phyloP scores from a whole-genome alignment of 2,888 invertebrate species.

The Agrotis segetum region DNA sequence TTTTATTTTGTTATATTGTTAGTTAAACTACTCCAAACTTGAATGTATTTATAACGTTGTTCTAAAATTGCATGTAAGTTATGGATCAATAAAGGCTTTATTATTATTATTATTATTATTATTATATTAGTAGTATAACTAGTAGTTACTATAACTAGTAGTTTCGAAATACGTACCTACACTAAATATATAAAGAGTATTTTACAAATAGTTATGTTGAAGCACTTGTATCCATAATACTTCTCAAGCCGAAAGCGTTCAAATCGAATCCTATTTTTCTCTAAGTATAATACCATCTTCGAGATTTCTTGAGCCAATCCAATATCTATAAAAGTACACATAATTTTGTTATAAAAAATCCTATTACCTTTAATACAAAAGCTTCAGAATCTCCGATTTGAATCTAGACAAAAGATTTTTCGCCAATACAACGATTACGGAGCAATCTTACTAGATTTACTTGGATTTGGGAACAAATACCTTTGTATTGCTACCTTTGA shows the following conservation, averaged over 20 bases:
- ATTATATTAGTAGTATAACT: no score
- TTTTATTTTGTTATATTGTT: no score
- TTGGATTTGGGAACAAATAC: slow-evolving; percentile 60
- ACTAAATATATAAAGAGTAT: slow-evolving; percentile 23
- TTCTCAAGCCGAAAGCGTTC: slow-evolving; percentile 31
- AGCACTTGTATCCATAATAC: slow-evolving; percentile 38
- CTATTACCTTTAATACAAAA: slow-evolving; percentile 54
- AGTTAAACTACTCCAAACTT: no score
- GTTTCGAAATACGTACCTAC: slow-evolving; percentile 9
- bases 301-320: slow-evolving; percentile 48
- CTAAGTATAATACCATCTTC: slow-evolving; percentile 48
- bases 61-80: no score
- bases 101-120: no score
- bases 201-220: slow-evolving; percentile 15
- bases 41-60: no score
- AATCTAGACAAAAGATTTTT: slow-evolving; percentile 56
- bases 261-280: slow-evolving; percentile 56
- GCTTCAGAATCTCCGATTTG: slow-evolving; percentile 49
- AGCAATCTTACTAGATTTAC: slow-evolving; percentile 59
- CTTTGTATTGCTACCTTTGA: slow-evolving; percentile 59
- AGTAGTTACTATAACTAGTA: no score
- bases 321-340: slow-evolving; percentile 53
- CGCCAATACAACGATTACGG: slow-evolving; percentile 54
- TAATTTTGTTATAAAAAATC: slow-evolving; percentile 50
- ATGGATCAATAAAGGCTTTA: no score